These are phyloP conservation scores for Marasmarcha lunaedactyla DNA, from an alignment of 2,888 invertebrate species.

Conservation along the genomic window DNA sequence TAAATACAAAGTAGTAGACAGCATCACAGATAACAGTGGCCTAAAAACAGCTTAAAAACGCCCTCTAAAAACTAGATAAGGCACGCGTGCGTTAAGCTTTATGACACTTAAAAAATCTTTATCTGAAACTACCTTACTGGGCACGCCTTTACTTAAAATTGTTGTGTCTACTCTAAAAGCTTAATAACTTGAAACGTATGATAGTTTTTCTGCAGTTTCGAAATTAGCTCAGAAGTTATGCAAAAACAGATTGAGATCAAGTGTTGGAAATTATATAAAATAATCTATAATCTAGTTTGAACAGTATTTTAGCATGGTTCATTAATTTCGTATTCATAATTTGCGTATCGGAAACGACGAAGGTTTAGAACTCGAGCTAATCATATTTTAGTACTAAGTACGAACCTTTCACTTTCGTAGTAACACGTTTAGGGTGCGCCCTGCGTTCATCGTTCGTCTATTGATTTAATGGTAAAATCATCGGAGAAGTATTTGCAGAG, in stretches of 20 bases:
- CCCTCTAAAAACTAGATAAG: conserved; percentile 39
- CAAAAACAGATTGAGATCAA: too few species aligned
- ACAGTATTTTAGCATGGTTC: neutral
- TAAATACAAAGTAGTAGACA: too few species aligned
- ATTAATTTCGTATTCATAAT: conserved; percentile 2
- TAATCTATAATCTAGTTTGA: neutral
- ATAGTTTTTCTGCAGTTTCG: neutral
- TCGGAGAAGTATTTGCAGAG: neutral
- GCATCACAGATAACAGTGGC: too few species aligned
- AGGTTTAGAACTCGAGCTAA: conserved; percentile 4
- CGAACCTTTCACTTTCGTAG: conserved; percentile 13
- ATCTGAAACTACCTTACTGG: conserved; percentile 36
- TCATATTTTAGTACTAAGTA: neutral
- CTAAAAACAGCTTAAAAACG: too few species aligned
- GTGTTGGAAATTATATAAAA: too few species aligned
- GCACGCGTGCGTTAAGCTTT: conserved; percentile 36
- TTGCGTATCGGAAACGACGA: conserved; percentile 8
- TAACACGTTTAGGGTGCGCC: conserved; percentile 8
- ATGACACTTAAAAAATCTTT: conserved; percentile 45
- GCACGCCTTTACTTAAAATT: conserved; percentile 21
- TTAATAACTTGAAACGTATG: too few species aligned
- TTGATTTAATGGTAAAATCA: neutral
- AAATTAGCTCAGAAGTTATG: neutral
- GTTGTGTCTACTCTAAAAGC: conserved; percentile 15
- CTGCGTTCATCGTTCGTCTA: neutral